Evolutionary conservation across 2,797 vertebrate species (phyloP), one percentile per base, ranked within the genome.

Genomic region (Coccyzus lansbergi): DNA sequence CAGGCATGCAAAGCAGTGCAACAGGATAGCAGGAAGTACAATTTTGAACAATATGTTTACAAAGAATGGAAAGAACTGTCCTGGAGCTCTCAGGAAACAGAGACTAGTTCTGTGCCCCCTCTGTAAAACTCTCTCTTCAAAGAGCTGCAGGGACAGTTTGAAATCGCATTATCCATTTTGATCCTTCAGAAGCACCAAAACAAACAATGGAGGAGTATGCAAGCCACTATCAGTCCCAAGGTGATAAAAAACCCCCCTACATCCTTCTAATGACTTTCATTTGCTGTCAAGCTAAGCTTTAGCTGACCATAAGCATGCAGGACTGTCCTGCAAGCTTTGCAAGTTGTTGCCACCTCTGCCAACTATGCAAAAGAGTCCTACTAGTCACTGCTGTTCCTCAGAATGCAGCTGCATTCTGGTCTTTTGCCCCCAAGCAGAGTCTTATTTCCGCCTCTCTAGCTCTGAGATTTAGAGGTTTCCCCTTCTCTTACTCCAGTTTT

Each of bases 201-300:
- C 34, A 68, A 44, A 8, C 6, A 16, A 24, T 25, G 17, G 31
- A 90, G 44, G 17, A 58, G 36, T 29, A 19, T 31, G 29, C 1
- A 0, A 84, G 48, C 28, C 31, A 71, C 24, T 0, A 0, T 59
- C 70, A 79, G 36, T 38, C 25, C 33, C 60, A 58, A 63, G 26
- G 28, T 63, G 67, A 52, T 19, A 20, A 58, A 49, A 49, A 38
- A 38, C 78, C 82, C 80, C 40, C 48, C 10, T 69, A 49, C 19
- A 40, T 25, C n/a, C 78, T 86, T 34, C 29, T 22, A 8, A 56
- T 1, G 36, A 64, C 60, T 87, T 92, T 89, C 28, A 67, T 49
- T 34, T 65, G 42, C 52, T 67, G 53, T 42, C 6, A 5, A 84
- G 67, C 74, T 65, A 51, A 74, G 34, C 48, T 79, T 86, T 67